Percentiles rank a stretch among this genome's conserved stretches.
phyloP scores from a whole-genome alignment of 2,888 invertebrate species.

The Oscheius sp. region DNA sequence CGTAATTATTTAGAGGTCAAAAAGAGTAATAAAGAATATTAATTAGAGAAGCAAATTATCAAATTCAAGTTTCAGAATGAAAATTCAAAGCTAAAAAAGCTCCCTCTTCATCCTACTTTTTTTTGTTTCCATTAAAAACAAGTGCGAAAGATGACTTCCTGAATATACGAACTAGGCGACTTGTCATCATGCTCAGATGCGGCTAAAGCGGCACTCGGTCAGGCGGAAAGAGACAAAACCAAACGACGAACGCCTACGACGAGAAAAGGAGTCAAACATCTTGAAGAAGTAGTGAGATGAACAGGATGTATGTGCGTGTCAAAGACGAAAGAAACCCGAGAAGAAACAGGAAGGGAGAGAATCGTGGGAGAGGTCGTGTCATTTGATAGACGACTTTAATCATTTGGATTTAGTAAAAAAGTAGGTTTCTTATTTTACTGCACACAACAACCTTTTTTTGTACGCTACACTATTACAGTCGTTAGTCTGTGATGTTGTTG shows the following conservation, averaged over 20 bases:
- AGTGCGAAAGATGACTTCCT: too few relatives aligned
- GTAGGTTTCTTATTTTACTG: too few relatives aligned
- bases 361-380: slow-evolving; percentile 8
- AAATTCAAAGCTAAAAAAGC: neutral
- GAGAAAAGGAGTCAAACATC: neutral
- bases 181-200: neutral
- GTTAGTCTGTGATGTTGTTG: neutral
- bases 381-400: too few relatives aligned
- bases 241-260: slow-evolving; percentile 22
- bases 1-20: too few relatives aligned
- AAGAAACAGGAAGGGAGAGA: neutral
- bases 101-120: too few relatives aligned
- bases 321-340: slow-evolving; percentile 11
- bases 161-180: neutral
- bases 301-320: neutral
- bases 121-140: too few relatives aligned
- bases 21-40: too few relatives aligned
- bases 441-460: too few relatives aligned
- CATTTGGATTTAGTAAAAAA: too few relatives aligned
- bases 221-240: slow-evolving; percentile 17
- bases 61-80: neutral
- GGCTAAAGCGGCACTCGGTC: slow-evolving; percentile 11
- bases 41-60: neutral
- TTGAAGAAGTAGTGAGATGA: neutral
- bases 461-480: too few relatives aligned